Percentiles rank a stretch among this genome's conserved stretches.
phyloP scores from a whole-genome alignment of 2,113 vertebrate species.

The Nibea coibor region DNA sequence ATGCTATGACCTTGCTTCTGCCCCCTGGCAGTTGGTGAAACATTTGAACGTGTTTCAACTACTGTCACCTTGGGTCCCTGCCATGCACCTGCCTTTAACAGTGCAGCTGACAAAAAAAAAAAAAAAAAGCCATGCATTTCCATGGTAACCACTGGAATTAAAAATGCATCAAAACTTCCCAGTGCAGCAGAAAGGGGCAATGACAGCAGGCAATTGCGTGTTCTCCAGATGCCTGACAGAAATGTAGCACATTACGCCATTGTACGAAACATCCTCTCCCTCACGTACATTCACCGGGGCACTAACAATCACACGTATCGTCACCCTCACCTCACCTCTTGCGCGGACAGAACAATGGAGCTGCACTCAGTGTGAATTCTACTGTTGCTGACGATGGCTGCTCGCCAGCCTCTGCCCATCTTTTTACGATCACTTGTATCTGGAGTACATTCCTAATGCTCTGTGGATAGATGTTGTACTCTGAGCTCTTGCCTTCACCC shows the following conservation, averaged over 20 bases:
- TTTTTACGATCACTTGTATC: conserved; percentile 75
- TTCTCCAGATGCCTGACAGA: conserved; percentile 62
- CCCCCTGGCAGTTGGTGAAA: conserved; percentile 60
- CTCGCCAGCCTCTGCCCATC: conserved; percentile 55
- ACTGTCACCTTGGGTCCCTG: conserved; percentile 73
- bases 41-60: conserved; percentile 75
- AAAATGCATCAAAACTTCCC: conserved; percentile 79
- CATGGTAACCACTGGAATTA: conserved; percentile 79
- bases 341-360: conserved; percentile 69
- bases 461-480: conserved; percentile 71
- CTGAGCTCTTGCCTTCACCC: conserved; percentile 62
- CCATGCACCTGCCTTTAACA: conserved; percentile 72
- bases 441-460: conserved; percentile 66
- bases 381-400: conserved; percentile 74
- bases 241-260: conserved; percentile 66
- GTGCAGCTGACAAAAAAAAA: conserved; percentile 41
- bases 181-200: conserved; percentile 56
- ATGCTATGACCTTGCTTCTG: conserved; percentile 70
- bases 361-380: conserved; percentile 73
- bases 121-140: conserved; percentile 59
- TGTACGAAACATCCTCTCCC: conserved; percentile 34
- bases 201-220: conserved; percentile 60
- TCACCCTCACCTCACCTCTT: conserved; percentile 52
- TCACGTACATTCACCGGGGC: conserved; percentile 36
- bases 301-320: conserved; percentile 60